Evolutionary conservation across 2,797 vertebrate species (phyloP).

Genomic region (Ceryle rudis): DNA sequence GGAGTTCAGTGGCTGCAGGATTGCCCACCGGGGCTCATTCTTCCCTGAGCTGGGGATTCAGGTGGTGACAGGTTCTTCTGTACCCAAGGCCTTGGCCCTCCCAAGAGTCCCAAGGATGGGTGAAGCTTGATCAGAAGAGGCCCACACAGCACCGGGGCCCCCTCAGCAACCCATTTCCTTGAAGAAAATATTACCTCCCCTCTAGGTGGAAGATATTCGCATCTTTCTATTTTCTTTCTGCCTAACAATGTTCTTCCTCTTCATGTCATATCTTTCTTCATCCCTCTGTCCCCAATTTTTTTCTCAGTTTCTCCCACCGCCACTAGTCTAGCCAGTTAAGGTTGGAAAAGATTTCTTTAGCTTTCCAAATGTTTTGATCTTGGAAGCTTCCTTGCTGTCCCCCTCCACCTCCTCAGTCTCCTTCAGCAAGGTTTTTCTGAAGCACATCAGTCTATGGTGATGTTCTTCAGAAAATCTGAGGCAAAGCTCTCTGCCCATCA

Average conservation of each 20-base stretch:
- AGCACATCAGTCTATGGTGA: background rate
- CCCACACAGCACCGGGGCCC: background rate
- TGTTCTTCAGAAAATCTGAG: background rate
- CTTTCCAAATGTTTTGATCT: conserved; percentile 2
- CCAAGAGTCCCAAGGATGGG: background rate
- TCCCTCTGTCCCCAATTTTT: background rate
- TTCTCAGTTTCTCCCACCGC: background rate
- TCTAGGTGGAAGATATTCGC: background rate
- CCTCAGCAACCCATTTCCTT: background rate
- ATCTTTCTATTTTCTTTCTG: background rate
- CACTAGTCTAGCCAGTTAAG: conserved; percentile 8
- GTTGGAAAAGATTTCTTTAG: background rate
- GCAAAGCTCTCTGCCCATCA: background rate
- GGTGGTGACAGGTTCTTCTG: background rate
- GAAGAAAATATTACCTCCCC: background rate
- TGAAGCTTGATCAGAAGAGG: conserved; percentile 10
- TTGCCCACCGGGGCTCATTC: background rate
- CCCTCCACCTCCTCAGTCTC: background rate
- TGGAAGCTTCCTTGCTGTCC: background rate
- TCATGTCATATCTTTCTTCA: conserved; percentile 35
- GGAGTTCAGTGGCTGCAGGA: conserved; percentile 43
- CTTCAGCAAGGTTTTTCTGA: background rate
- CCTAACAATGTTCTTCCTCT: conserved; percentile 23
- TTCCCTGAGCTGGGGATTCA: background rate
- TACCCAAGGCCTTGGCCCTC: background rate